phyloP scores from a whole-genome alignment of 2,113 vertebrate species.

The Lynx canadensis region DNA sequence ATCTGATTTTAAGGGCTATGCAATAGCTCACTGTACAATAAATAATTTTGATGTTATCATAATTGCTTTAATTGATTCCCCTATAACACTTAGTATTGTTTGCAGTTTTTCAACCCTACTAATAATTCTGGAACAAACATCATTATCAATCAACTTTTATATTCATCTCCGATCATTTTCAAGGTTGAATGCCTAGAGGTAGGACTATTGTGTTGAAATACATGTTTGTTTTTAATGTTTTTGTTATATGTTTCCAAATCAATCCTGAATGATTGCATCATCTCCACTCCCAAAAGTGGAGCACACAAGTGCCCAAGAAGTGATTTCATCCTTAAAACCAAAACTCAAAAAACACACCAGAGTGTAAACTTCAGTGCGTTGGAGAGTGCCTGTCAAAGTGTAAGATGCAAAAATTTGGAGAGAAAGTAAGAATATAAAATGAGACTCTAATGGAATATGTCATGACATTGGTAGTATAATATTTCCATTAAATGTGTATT shows the following conservation, averaged over 20 bases:
- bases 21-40: not conserved
- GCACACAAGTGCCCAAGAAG: not conserved
- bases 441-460: not conserved
- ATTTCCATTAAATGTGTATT: not conserved
- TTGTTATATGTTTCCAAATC: not conserved
- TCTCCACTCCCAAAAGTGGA: not conserved
- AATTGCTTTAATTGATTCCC: not conserved
- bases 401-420: not conserved
- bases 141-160: not conserved
- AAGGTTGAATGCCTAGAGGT: not conserved
- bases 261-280: not conserved
- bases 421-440: not conserved
- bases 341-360: not conserved
- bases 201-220: not conserved
- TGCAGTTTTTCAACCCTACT: not conserved
- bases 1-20: not conserved
- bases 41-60: not conserved
- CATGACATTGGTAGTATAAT: not conserved
- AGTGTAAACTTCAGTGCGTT: not conserved
- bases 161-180: not conserved
- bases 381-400: not conserved
- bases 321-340: not conserved
- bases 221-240: not conserved
- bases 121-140: not conserved
- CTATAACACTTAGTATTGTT: not conserved